These are phyloP conservation scores for Yasuhikotakia modesta DNA, from an alignment of 2,797 vertebrate species.

Conservation along the genomic window DNA sequence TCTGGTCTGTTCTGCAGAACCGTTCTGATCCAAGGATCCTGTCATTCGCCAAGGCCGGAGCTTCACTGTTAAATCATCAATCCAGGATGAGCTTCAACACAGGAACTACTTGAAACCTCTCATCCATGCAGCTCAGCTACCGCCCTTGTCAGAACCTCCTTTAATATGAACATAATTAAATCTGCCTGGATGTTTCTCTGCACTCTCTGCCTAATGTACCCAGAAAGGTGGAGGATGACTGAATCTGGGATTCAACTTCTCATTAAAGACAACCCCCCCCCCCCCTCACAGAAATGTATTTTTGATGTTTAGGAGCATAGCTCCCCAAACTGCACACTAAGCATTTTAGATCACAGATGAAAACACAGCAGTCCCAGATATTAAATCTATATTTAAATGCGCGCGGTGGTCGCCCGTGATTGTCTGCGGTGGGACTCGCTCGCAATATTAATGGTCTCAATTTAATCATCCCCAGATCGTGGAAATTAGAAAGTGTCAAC, in stretches of 20 bases:
- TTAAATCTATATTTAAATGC: constrained; percentile 80
- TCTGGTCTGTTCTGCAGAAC: neutral
- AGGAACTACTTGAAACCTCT: constrained; percentile 21
- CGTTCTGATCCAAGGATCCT: neutral
- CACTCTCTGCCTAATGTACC: constrained; percentile 75
- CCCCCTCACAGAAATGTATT: constrained; percentile 54
- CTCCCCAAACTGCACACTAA: constrained; percentile 70
- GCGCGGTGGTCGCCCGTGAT: constrained; percentile 61
- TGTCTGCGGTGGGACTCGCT: constrained; percentile 62
- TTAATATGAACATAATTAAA: constrained; percentile 72
- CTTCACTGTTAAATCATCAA: constrained; percentile 28
- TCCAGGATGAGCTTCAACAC: constrained; percentile 23
- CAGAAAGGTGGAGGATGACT: constrained; percentile 73
- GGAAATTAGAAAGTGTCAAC: constrained; percentile 71
- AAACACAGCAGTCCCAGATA: constrained; percentile 64
- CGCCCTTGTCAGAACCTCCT: constrained; percentile 64
- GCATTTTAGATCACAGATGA: constrained; percentile 70
- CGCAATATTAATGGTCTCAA: constrained; percentile 72
- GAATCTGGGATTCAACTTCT: constrained; percentile 68
- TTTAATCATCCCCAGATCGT: constrained; percentile 69
- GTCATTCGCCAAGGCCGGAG: neutral
- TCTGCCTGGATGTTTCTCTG: constrained; percentile 69
- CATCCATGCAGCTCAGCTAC: constrained; percentile 53
- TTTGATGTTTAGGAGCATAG: constrained; percentile 59
- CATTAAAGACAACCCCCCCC: constrained; percentile 65